These are phyloP conservation scores for Zele albiditarsus DNA, from an alignment of 2,888 invertebrate species.

Conservation along the genomic window DNA sequence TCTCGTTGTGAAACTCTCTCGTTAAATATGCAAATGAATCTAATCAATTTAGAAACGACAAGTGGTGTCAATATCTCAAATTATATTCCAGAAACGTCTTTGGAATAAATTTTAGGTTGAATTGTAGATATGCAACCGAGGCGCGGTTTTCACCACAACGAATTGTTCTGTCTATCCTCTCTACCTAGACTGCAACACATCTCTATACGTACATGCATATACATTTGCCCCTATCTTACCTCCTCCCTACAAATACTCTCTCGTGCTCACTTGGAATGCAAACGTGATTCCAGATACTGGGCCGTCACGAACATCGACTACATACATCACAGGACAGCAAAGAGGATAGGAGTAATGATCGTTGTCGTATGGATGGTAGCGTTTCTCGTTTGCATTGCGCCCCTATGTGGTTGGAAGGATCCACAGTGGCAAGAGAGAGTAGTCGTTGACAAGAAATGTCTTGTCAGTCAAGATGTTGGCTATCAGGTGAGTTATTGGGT, in stretches of 20 bases:
- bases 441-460: slow-evolving; percentile 80
- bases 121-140: neutral
- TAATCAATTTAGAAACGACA: slow-evolving; percentile 36
- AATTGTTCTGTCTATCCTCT: neutral
- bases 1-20: slow-evolving; percentile 23
- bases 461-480: slow-evolving; percentile 89
- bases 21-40: slow-evolving; percentile 48
- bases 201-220: neutral
- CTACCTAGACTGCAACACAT: neutral
- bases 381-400: slow-evolving; percentile 90
- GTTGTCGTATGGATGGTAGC: slow-evolving; percentile 85
- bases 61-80: slow-evolving; percentile 25
- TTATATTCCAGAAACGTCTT: neutral
- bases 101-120: neutral
- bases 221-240: neutral
- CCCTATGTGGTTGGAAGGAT: slow-evolving; percentile 89
- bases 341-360: slow-evolving; percentile 86
- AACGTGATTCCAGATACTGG: slow-evolving; percentile 81
- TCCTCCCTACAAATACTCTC: neutral
- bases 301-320: slow-evolving; percentile 94
- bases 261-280: slow-evolving; percentile 18
- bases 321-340: slow-evolving; percentile 86
- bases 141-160: neutral
- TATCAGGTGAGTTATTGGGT: slow-evolving; percentile 72
- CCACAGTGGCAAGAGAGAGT: slow-evolving; percentile 76